Evolutionary conservation across 2,797 vertebrate species (phyloP), one percentile per base, ranked within the genome.

Genomic region (Microchirus variegatus): DNA sequence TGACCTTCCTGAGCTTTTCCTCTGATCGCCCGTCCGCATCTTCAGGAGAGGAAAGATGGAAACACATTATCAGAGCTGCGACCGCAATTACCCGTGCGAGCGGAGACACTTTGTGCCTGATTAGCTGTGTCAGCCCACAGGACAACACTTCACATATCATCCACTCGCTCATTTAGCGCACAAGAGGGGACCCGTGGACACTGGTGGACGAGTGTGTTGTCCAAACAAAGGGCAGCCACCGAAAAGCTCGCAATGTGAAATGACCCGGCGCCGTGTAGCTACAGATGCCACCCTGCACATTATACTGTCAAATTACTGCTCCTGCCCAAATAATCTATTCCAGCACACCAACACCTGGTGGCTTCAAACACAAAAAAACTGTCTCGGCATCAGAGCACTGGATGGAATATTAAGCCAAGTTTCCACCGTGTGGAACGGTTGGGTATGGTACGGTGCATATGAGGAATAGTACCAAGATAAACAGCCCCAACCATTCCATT

Each of bases 11-110:
- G 47, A 81, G 72, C 78, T 56, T 54, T 63, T 66, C 58, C 80
- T 67, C 71, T 59, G 66, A 70, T 83, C 67, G 63, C 71, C 83
- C 83, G 80, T 85, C 78, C 31, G 31, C 31, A 31, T 31, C 3
- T 3, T 31, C 31, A 31, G 31, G 31, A 8, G 31, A 31, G 31
- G 31, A 31, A 31, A 31, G 31, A 31, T 31, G 31, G 31, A 31
- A 31, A 31, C n/a, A 31, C 31, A 31, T 31, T 31, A 31, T 31
- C 31, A 31, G 31, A 5, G 31, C 31, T 31, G 31, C 5, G 8
- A 31, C 31, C 6, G 8, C 31, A 31, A 31, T 31, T 31, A 31
- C 31, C 31, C 7, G 31, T 31, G 31, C 7, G n/a, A 31, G 31
- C 31, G 8, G 5, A 31, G 31, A 31, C 31, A 31, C 31, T 31